Evolutionary conservation across 2,797 vertebrate genomes (phyloP), one percentile per base, ranked within the genome.

Genomic region (Calcarius lapponicus): DNA sequence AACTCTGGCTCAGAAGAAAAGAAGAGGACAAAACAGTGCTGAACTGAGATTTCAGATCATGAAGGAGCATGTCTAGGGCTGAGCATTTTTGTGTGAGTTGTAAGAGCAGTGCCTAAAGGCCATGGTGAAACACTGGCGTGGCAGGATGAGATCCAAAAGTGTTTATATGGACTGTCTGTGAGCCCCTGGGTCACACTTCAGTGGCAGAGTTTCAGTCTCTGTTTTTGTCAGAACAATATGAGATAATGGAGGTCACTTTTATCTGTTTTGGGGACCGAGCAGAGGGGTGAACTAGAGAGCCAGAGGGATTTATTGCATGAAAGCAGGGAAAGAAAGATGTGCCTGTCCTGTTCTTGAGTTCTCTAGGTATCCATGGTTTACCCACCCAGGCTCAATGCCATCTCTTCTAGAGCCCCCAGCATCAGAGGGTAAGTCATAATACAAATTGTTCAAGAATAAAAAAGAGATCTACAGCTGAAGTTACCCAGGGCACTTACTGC

Each of bases 231-330:
- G 65, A 80, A 84, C 48, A 64, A 20, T 56, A 10, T n/a, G 54
- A 78, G 25, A n/a, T 80, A 10, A 3, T 22, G 4, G n/a, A 80
- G 17, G 11, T 91, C 22, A 4, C 38, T 74, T 92, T 79, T 58
- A 10, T 24, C 40, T 3, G 0, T 9, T 8, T 7, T 2, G 0
- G 10, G 45, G 21, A 47, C 40, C 38, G 62, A 57, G 31, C 9
- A 11, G 32, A 79, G 8, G 5, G 21, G 34, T 86, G 36, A 74
- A 42, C 19, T 78, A 43, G 54, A 67, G 36, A 67, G 18, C 10
- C 54, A 58, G 47, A 42, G 28, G 50, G 31, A n/a, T 51, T 61
- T 57, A 40, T 17, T 18, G 8, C 17, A 17, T 54, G 40, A 42
- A 36, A 88, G n/a, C 36, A 78, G 25, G 31, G 43, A 60, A 62